Evolutionary conservation across 2,797 vertebrate species (phyloP).

Genomic region (Cottoperca gobio): DNA sequence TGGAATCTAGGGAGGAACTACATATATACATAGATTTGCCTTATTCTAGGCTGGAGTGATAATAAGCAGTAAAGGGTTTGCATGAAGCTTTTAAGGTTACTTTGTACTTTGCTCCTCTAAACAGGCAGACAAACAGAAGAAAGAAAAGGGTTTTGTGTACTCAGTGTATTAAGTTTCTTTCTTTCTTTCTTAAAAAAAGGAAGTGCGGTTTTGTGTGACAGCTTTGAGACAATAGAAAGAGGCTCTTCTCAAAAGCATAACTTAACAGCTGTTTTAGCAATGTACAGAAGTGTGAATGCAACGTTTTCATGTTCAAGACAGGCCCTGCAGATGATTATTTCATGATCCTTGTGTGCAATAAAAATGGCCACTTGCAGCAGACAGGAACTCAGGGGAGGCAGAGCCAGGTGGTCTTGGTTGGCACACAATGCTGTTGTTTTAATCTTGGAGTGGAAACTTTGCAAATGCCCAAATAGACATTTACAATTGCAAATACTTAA

Average conservation of each 20-base stretch:
- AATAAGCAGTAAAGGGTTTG: slow-evolving; percentile 1
- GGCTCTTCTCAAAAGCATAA: slow-evolving; percentile 42
- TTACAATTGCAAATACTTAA: slow-evolving; percentile 16
- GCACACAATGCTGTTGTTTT: slow-evolving; percentile 27
- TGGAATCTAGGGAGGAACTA: slow-evolving; percentile 34
- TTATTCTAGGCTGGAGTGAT: slow-evolving; percentile 7
- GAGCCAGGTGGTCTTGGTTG: slow-evolving; percentile 54
- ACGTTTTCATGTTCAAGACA: slow-evolving; percentile 51
- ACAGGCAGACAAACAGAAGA: slow-evolving; percentile 25
- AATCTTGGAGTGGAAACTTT: neutral
- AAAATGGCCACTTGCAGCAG: slow-evolving; percentile 42
- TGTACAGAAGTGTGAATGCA: slow-evolving; percentile 56
- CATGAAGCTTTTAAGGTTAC: slow-evolving; percentile 26
- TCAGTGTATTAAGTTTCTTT: slow-evolving; percentile 30
- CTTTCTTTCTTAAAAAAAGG: slow-evolving; percentile 29
- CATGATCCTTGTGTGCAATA: slow-evolving; percentile 56
- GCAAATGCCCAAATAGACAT: slow-evolving; percentile 17
- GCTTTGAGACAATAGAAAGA: slow-evolving; percentile 46
- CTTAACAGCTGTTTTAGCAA: slow-evolving; percentile 66
- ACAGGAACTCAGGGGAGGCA: slow-evolving; percentile 43
- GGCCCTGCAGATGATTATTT: slow-evolving; percentile 60
- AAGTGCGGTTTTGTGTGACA: slow-evolving; percentile 41
- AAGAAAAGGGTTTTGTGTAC: slow-evolving; percentile 21
- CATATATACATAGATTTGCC: too few relatives aligned
- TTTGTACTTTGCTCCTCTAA: slow-evolving; percentile 1